phyloP scores from a whole-genome alignment of 2,888 invertebrate species.

The Hirtodrosophila confusa region DNA sequence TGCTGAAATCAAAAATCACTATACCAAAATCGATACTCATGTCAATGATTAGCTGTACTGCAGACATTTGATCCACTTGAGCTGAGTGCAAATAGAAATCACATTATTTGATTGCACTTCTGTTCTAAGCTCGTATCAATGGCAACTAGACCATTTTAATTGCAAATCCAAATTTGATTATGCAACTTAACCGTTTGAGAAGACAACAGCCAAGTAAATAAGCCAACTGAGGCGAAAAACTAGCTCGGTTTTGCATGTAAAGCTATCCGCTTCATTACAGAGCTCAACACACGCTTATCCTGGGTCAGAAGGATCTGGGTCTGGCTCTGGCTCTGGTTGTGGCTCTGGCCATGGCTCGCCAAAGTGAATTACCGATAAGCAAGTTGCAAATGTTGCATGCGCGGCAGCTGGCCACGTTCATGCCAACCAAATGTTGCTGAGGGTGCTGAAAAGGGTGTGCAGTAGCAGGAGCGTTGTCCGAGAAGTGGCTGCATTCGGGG shows the following conservation, averaged over 20 bases:
- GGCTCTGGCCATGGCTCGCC: constrained; percentile 9
- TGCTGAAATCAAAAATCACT: no score
- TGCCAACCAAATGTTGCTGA: constrained; percentile 23
- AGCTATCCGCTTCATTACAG: constrained; percentile 57
- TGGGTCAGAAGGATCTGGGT: not conserved
- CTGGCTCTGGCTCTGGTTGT: constrained; percentile 1
- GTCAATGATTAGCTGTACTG: no score
- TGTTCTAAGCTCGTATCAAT: constrained; percentile 15
- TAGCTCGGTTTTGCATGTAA: constrained; percentile 34
- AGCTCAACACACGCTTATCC: constrained; percentile 23
- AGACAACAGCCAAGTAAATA: constrained; percentile 41
- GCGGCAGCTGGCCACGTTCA: constrained; percentile 30
- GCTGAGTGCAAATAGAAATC: constrained; percentile 22
- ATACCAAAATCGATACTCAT: no score
- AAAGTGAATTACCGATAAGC: constrained; percentile 70
- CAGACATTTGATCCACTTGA: not conserved
- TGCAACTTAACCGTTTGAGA: constrained; percentile 41
- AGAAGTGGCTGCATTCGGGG: constrained; percentile 14
- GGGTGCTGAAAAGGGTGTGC: not conserved
- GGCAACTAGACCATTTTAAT: constrained; percentile 53
- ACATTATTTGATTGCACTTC: constrained; percentile 1
- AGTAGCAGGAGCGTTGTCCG: constrained; percentile 3
- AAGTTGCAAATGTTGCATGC: constrained; percentile 55
- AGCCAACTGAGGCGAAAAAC: constrained; percentile 56
- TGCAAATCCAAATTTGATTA: constrained; percentile 60